Conservation (phyloP, 2,113 vertebrate species). For the Pteropus alecto region DNA sequence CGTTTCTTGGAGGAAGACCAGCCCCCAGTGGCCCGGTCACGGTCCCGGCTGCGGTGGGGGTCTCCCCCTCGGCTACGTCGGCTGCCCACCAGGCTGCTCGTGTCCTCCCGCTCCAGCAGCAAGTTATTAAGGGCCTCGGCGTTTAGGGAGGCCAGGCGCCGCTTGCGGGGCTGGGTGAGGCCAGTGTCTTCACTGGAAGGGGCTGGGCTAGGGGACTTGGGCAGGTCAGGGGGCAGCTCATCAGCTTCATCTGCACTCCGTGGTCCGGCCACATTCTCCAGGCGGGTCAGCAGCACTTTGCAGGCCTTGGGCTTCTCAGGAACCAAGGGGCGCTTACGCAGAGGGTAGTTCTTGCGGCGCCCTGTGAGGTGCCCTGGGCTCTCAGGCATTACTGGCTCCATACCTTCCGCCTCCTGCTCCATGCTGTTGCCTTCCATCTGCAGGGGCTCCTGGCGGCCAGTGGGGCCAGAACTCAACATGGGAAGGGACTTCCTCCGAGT, state of each 20-base stretch:
- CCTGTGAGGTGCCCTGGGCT: constrained; percentile 67
- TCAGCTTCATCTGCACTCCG: constrained; percentile 81
- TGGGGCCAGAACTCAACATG: constrained; percentile 81
- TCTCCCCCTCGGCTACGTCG: constrained; percentile 71
- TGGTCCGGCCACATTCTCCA: constrained; percentile 87
- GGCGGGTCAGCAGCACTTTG: constrained; percentile 91
- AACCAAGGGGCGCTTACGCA: constrained; percentile 82
- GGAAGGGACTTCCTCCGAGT: constrained; percentile 85
- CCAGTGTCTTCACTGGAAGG: constrained; percentile 69
- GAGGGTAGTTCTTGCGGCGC: constrained; percentile 86
- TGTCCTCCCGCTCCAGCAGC: constrained; percentile 89
- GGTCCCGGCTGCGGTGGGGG: constrained; percentile 76
- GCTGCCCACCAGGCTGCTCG: constrained; percentile 58
- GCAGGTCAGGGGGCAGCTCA: constrained; percentile 75
- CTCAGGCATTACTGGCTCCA: constrained; percentile 71
- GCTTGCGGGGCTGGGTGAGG: constrained; percentile 88
- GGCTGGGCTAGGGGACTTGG: constrained; percentile 66
- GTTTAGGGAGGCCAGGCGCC: constrained; percentile 96
- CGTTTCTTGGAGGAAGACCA: constrained; percentile 81
- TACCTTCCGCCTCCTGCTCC: constrained; percentile 75
- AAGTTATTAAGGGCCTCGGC: constrained; percentile 97
- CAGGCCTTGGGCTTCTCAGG: constrained; percentile 87
- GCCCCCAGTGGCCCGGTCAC: constrained; percentile 67
- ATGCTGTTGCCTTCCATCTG: constrained; percentile 78
- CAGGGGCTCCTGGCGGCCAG: constrained; percentile 76